Evolutionary conservation across 1,140 invertebrate genomes (phyloP).

Genomic region (Nebria ingens): DNA sequence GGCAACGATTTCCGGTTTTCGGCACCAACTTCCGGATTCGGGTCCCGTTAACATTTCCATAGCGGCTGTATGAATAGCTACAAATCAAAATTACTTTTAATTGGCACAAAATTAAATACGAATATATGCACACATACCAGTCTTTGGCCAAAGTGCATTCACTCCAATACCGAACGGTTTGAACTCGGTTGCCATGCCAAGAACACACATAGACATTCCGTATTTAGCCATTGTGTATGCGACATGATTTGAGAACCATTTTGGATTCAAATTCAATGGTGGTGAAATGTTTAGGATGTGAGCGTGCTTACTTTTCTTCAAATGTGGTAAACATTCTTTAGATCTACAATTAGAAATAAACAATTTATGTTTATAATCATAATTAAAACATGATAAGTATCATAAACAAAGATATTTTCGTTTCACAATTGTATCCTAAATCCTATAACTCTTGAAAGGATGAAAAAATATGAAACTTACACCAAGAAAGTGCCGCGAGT

Average conservation of each 20-base stretch:
- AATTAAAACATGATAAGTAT: background rate
- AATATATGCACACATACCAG: constrained; percentile 46
- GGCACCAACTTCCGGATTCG: constrained; percentile 42
- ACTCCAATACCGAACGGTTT: constrained; percentile 75
- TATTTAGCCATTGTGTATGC: constrained; percentile 99
- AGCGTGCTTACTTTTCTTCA: constrained; percentile 81
- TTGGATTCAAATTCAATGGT: constrained; percentile 78
- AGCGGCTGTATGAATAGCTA: constrained; percentile 90
- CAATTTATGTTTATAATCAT: no score
- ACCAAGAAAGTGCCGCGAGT: constrained; percentile 85
- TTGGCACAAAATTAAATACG: background rate
- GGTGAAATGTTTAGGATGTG: constrained; percentile 96
- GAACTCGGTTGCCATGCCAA: constrained; percentile 94
- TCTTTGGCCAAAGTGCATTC: constrained; percentile 95
- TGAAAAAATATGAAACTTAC: constrained; percentile 52
- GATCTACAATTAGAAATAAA: constrained; percentile 52
- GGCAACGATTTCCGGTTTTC: constrained; percentile 88
- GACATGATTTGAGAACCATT: constrained; percentile 89
- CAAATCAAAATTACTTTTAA: constrained; percentile 17
- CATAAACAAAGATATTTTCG: background rate
- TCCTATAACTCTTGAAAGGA: background rate
- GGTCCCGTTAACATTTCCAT: constrained; percentile 87
- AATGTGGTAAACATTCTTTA: constrained; percentile 81
- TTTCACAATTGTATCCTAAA: background rate
- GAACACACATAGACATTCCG: constrained; percentile 97